phyloP scores from a whole-genome alignment of 2,888 invertebrate species.

The Rambutsinella grinnellia region DNA sequence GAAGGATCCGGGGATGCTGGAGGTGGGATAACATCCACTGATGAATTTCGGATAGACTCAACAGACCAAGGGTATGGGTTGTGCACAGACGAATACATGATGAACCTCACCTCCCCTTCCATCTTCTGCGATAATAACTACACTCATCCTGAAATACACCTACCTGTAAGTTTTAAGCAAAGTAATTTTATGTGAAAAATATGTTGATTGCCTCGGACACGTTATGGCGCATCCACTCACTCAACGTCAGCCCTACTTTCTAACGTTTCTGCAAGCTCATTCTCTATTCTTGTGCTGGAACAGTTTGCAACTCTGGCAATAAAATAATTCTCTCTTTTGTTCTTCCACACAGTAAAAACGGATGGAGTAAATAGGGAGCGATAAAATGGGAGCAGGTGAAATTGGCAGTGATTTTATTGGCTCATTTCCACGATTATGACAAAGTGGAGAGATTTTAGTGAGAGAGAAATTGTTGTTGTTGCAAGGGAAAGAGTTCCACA shows the following conservation, averaged over 20 bases:
- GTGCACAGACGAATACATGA: slow-evolving; percentile 57
- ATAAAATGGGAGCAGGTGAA: slow-evolving; percentile 42
- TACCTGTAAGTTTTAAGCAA: slow-evolving; percentile 35
- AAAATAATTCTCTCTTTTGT: not conserved
- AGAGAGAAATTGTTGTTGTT: not conserved
- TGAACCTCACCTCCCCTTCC: slow-evolving; percentile 46
- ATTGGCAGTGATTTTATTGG: slow-evolving; percentile 39
- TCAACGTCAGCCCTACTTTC: no score
- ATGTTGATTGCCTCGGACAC: not conserved
- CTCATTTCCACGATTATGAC: slow-evolving; percentile 45
- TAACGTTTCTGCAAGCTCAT: no score
- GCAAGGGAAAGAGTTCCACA: not conserved
- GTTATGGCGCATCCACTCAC: not conserved
- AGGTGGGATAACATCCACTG: not conserved
- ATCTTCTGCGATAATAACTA: slow-evolving; percentile 59
- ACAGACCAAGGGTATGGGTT: slow-evolving; percentile 45
- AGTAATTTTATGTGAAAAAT: not conserved
- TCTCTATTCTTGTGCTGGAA: not conserved
- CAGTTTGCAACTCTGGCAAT: not conserved
- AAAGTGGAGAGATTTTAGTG: slow-evolving; percentile 28
- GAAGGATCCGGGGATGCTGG: slow-evolving; percentile 7
- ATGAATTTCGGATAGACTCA: not conserved
- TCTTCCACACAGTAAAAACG: not conserved
- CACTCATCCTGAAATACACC: slow-evolving; percentile 27
- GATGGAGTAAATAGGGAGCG: not conserved